Base-by-base conservation (phyloP, 2,888 invertebrate genomes). In the Drosophila paranaensis region DNA sequence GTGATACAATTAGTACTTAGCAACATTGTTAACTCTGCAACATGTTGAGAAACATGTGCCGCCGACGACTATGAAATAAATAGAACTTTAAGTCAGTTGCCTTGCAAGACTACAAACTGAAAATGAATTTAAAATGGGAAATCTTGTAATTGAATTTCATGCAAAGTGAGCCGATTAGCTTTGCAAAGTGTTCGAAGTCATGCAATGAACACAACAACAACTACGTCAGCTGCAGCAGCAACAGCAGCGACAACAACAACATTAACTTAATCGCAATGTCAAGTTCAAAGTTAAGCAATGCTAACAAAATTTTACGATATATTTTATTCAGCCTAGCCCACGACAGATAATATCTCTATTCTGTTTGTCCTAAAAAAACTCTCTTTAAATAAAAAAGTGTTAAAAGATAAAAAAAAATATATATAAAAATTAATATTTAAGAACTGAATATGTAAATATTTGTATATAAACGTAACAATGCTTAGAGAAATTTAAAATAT, bases 131-230 rank as follows among this genome's bases (percentile, higher is more conserved):
- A 50, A 48, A 61, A 50, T 45, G n/a, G 16, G 1, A 56, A 55
- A 46, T 27, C 25, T 64, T 16, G 48, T 58, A 64, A 71, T 80
- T 83, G 67, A 82, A 74, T 76, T 78, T 65, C 70, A 77, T 77
- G 55, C 55, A 25, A 64, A 68, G 60, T 57, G 51, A 53, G 56
- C 40, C 43, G 74, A 83, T 83, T 76, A 69, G 73, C 55, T 83
- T 84, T 76, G 51, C 54, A 82, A 80, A 78, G 66, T 66, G 72
- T 48, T 63, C 25, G 16, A n/a, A 55, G 39, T 50, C 84, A 86
- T 82, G 83, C 86, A 66, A 82, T 30, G 37, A 13, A 35, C 8
- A n/a, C 60, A 37, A 39, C 37, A 45, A 25, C 37, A 37, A 42
- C 20, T 20, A 20, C 61, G 62, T 45, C 42, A 67, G 1, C 35